Percentiles rank a stretch among this genome's conserved stretches.
phyloP scores from a whole-genome alignment of 23 tunicate species.

The Styela clava region DNA sequence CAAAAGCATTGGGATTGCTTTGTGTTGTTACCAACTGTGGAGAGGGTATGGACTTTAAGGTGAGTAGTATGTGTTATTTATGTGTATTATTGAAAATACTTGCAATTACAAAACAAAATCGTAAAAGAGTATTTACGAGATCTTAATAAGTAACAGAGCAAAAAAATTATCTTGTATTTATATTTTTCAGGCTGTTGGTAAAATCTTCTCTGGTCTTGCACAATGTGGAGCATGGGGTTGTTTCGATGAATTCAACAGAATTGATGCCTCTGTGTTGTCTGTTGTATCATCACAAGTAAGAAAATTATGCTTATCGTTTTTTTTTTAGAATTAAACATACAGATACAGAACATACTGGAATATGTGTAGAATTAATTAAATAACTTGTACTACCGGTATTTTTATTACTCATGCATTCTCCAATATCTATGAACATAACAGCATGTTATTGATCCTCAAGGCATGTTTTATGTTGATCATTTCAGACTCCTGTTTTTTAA shows the following conservation, averaged over 20 bases:
- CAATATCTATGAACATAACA: too few species aligned
- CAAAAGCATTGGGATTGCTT: constrained; percentile 93
- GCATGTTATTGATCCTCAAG: too few species aligned
- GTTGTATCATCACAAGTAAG: constrained; percentile 94
- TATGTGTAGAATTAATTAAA: background rate
- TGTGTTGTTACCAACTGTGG: constrained; percentile 99
- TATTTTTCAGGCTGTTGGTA: constrained; percentile 86
- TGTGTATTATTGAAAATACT: background rate
- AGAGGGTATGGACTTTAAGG: constrained; percentile 99
- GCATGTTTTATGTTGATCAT: too few species aligned
- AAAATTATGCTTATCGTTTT: background rate
- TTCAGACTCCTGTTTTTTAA: too few species aligned
- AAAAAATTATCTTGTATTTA: too few species aligned
- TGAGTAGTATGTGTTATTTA: background rate
- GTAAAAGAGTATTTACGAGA: too few species aligned
- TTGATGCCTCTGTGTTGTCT: constrained; percentile 96
- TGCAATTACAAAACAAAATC: background rate
- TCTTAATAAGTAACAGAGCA: too few species aligned
- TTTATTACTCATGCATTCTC: too few species aligned
- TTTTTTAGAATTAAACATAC: background rate
- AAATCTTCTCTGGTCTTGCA: constrained; percentile 96
- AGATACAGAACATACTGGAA: too few species aligned
- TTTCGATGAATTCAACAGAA: constrained; percentile 98
- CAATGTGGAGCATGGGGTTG: constrained; percentile 99
- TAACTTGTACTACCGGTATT: background rate